These are phyloP conservation scores for Miltochrista miniata DNA, from an alignment of 2,888 invertebrate species.

Conservation along the genomic window DNA sequence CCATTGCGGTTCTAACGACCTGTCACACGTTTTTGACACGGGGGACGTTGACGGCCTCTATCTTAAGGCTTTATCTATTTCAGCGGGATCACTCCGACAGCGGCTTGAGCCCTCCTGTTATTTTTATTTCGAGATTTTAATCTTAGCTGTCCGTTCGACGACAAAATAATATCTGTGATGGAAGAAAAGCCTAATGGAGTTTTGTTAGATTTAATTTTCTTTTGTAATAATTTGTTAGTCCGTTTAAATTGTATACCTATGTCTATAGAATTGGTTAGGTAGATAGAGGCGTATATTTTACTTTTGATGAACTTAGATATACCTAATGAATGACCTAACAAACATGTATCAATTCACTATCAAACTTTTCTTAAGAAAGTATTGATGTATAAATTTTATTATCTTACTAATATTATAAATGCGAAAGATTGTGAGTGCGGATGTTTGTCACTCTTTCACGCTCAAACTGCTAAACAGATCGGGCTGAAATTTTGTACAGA, in stretches of 20 bases:
- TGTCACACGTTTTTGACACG: constrained; percentile 49
- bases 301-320: too few species aligned
- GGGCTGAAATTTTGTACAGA: too few species aligned
- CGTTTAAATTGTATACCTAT: not conserved
- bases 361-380: not conserved
- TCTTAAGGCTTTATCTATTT: constrained; percentile 48
- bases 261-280: too few species aligned
- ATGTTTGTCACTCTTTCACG: too few species aligned
- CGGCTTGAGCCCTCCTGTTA: constrained; percentile 37
- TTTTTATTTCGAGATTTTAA: constrained; percentile 52
- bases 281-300: too few species aligned
- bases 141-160: constrained; percentile 37
- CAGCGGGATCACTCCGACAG: constrained; percentile 28
- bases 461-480: too few species aligned
- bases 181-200: constrained; percentile 7
- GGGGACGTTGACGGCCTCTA: constrained; percentile 41
- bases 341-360: not conserved
- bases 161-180: constrained; percentile 19
- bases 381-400: not conserved
- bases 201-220: constrained; percentile 1
- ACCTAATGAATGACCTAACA: too few species aligned
- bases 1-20: constrained; percentile 50
- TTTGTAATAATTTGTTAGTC: not conserved
- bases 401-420: too few species aligned
- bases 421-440: too few species aligned